Base-by-base conservation (phyloP, 2,113 vertebrate species). In the Rattus rattus region DNA sequence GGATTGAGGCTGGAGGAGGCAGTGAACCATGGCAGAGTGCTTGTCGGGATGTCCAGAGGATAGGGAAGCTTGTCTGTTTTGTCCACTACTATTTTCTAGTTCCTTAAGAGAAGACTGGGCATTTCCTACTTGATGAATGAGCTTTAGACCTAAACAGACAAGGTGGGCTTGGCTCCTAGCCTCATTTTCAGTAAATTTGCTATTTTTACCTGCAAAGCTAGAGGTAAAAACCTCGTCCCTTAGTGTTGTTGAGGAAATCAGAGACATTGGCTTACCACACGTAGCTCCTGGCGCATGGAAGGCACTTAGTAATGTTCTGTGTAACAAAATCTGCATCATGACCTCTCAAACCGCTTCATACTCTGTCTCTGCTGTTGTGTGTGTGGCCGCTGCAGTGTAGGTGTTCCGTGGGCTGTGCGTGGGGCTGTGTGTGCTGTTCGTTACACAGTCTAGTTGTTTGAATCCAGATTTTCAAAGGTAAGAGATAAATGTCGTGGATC, bases 401-500 rank as follows among this genome's bases (percentile, higher is more conserved):
- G 93, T 79, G 61, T 69, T 13, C 91, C 94, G 84, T 90, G 52
- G 87, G 83, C 73, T 56, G 22, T 92, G 70, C 84, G 24, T 36
- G 3, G 61, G 59, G 87, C 77, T 93, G 56, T 85, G 43, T 43
- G 43, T 43, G 43, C 43, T 43, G 77, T 92, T 95, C 73, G 49
- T 96, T 92, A 96, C 92, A 92, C 63, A 79, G 94, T 97, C 77
- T 85, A 89, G 43, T 86, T 92, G 39, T 95, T 77, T 89, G 88
- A 96, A 65, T 91, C 90, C 54, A 90, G 93, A 65, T 95, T 95
- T 96, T 72, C 1, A 16, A 85, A 88, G 63, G 88, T 96, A 90
- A 36, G 96, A 96, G 96, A 94, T 65, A 94, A 97, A 86, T 90
- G 70, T 90, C 73, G 87, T 94, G 75, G 86, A 96, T 90, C 88